Percentiles rank a stretch among this genome's conserved stretches.
These are phyloP conservation scores for Trichonephila clavata DNA, from an alignment of 1,140 invertebrate genomes.

Conservation along the genomic window DNA sequence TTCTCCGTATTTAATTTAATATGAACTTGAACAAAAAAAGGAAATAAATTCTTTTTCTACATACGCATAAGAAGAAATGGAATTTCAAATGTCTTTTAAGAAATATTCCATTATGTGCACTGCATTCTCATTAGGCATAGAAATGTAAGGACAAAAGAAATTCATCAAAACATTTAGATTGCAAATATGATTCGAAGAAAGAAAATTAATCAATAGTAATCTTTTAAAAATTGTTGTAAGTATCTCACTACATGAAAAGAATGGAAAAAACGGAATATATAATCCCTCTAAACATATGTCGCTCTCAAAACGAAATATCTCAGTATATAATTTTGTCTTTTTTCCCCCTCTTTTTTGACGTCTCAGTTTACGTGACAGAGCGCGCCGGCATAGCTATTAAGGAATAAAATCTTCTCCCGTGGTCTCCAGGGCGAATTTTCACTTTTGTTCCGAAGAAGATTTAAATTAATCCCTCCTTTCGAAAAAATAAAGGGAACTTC, in stretches of 20 bases:
- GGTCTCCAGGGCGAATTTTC: constrained; percentile 15
- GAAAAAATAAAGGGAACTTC: neutral
- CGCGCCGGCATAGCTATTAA: neutral
- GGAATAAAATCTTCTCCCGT: neutral
- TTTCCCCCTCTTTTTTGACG: neutral
- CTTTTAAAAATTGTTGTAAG: neutral
- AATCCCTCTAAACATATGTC: neutral
- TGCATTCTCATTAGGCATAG: no score
- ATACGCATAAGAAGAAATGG: no score
- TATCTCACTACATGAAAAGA: neutral
- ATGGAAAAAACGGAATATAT: no score
- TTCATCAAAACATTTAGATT: no score
- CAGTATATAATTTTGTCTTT: neutral
- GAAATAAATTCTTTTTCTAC: no score
- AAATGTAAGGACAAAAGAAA: no score
- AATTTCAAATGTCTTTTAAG: no score
- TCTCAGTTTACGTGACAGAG: neutral
- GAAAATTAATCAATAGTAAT: neutral
- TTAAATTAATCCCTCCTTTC: neutral
- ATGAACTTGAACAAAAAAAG: no score
- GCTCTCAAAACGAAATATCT: neutral
- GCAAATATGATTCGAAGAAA: neutral
- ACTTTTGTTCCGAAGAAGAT: neutral
- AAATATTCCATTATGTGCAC: no score
- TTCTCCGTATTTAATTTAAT: no score